These are phyloP conservation scores for Contarinia nasturtii DNA, from an alignment of 1,140 invertebrate genomes.

Conservation along the genomic window DNA sequence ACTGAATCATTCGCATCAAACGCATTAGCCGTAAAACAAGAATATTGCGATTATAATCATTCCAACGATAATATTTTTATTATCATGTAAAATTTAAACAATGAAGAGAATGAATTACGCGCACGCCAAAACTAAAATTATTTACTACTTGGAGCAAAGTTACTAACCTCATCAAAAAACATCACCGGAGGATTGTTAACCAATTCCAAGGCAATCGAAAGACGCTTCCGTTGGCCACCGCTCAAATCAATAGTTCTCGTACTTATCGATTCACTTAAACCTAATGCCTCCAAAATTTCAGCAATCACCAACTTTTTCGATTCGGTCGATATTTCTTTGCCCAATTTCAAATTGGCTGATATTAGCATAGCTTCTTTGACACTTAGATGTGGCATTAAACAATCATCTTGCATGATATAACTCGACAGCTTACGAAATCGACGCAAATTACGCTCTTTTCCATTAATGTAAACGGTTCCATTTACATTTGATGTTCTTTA, in stretches of 20 bases:
- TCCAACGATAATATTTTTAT: no score
- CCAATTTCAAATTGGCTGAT: conserved; percentile 80
- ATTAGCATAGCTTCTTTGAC: conserved; percentile 79
- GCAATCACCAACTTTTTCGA: conserved; percentile 63
- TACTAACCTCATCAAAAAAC: conserved; percentile 95
- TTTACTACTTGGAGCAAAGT: no score
- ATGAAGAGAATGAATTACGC: no score
- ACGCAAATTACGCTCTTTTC: conserved; percentile 64
- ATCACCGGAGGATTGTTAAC: conserved; percentile 87
- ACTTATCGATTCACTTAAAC: conserved; percentile 49
- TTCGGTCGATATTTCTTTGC: conserved; percentile 49
- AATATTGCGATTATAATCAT: no score
- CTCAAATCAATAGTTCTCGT: conserved; percentile 65
- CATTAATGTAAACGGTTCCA: conserved; percentile 65
- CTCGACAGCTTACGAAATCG: conserved; percentile 81
- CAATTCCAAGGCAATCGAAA: conserved; percentile 74
- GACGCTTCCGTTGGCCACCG: conserved; percentile 80
- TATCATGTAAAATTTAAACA: no score
- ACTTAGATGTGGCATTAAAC: conserved; percentile 68
- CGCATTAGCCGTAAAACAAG: no score
- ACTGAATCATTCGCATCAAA: no score
- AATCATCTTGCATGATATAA: conserved; percentile 95
- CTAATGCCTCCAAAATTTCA: conserved; percentile 68
- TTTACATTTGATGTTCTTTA: conserved; percentile 51
- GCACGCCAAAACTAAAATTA: no score